Conservation (phyloP, 2,113 vertebrate genomes). For the Athene noctua region DNA sequence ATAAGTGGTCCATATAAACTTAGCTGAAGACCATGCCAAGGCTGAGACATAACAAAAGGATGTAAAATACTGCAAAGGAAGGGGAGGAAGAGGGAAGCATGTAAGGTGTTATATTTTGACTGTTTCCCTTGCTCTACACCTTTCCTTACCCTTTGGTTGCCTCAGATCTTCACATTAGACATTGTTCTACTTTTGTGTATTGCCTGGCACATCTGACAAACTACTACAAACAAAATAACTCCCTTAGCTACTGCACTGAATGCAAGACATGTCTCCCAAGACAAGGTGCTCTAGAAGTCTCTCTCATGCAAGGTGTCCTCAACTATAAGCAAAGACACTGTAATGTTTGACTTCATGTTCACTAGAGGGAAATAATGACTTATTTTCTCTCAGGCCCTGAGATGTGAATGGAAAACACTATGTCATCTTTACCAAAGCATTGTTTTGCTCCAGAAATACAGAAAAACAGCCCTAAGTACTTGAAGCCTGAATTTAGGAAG, state of each 20-base stretch:
- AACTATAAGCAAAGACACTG: not conserved
- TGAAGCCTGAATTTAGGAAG: not conserved
- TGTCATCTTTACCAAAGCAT: not conserved
- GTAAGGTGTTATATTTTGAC: not conserved
- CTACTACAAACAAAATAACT: not conserved
- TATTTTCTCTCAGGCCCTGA: accelerated
- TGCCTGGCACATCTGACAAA: not conserved
- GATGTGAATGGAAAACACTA: not conserved
- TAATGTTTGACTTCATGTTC: not conserved
- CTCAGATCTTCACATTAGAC: not conserved
- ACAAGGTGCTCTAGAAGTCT: not conserved
- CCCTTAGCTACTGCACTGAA: not conserved
- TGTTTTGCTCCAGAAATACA: not conserved
- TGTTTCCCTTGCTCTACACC: not conserved
- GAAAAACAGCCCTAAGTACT: not conserved
- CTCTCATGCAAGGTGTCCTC: not conserved
- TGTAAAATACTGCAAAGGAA: not conserved
- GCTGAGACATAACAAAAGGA: not conserved
- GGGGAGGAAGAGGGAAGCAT: not conserved
- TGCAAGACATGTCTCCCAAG: accelerated
- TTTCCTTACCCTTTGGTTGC: not conserved
- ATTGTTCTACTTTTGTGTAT: not conserved
- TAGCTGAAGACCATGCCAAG: not conserved
- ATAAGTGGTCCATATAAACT: not conserved
- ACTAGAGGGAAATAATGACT: not conserved